Evolutionary conservation across 2,888 invertebrate genomes (phyloP).

Genomic region (Nysson spinosus): DNA sequence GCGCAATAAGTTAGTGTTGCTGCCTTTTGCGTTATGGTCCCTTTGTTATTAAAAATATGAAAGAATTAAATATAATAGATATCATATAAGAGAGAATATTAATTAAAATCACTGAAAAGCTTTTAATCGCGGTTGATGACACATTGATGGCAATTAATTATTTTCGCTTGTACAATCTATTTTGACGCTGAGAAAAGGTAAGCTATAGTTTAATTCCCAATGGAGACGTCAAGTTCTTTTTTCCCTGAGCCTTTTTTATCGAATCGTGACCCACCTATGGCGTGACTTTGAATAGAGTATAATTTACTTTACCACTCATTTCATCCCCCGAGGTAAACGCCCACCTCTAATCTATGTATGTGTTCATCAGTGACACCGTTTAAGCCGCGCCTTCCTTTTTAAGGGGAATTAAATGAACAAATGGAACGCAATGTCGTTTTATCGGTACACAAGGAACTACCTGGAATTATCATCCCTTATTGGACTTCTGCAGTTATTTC

Average conservation of each 20-base stretch:
- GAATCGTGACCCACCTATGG: constrained; percentile 43
- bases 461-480: too few species aligned
- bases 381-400: constrained; percentile 40
- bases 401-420: constrained; percentile 31
- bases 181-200: neutral
- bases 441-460: constrained; percentile 2
- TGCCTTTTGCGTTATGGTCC: too few species aligned
- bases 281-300: constrained; percentile 24
- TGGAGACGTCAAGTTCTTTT: constrained; percentile 7
- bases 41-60: too few species aligned
- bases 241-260: constrained; percentile 7
- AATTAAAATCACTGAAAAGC: constrained; percentile 12
- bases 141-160: constrained; percentile 37
- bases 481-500: too few species aligned
- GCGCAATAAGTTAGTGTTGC: too few species aligned
- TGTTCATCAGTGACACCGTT: constrained; percentile 18
- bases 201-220: neutral
- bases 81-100: constrained; percentile 9
- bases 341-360: constrained; percentile 26
- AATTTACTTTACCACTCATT: constrained; percentile 24
- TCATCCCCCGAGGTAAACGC: constrained; percentile 28
- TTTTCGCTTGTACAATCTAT: neutral
- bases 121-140: constrained; percentile 3
- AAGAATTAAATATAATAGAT: neutral
- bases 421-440: constrained; percentile 20